Percentiles rank a stretch among this genome's conserved stretches.
Evolutionary conservation across 37 sponge, comb jelly and placozoan genomes (phyloP).

Genomic region (Axinella damicornis): DNA sequence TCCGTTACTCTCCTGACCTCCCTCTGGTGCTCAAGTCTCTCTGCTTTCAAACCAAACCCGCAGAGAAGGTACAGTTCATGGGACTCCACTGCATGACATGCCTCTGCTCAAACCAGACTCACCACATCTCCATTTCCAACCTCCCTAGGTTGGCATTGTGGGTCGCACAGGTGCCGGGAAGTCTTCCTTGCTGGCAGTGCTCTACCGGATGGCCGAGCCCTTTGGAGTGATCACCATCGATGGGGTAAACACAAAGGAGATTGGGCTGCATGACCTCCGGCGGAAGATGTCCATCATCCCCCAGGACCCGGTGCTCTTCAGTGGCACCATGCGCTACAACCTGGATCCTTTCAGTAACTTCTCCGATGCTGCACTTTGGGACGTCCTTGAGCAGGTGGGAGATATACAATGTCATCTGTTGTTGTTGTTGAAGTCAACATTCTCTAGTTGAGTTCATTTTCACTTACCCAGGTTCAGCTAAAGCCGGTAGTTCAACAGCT

Average conservation of each 20-base stretch:
- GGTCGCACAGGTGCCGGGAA: constrained; percentile 97
- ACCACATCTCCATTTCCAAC: too few relatives aligned
- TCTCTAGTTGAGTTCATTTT: too few relatives aligned
- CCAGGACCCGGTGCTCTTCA: constrained; percentile 92
- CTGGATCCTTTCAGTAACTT: constrained; percentile 87
- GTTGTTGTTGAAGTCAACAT: too few relatives aligned
- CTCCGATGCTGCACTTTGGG: constrained; percentile 80
- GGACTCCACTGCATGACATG: too few relatives aligned
- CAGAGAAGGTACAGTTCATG: constrained; percentile 65
- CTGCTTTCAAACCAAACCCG: constrained; percentile 41
- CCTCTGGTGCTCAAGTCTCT: constrained; percentile 72
- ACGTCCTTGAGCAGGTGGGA: constrained; percentile 61
- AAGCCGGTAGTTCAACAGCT: constrained; percentile 65
- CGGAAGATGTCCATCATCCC: constrained; percentile 90
- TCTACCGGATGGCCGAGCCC: constrained; percentile 91
- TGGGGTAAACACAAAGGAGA: constrained; percentile 70
- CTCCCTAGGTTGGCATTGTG: constrained; percentile 83
- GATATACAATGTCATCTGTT: too few relatives aligned
- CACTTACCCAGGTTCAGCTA: constrained; percentile 64
- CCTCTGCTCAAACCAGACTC: too few relatives aligned
- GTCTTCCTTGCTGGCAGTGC: constrained; percentile 81
- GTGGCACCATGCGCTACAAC: constrained; percentile 88
- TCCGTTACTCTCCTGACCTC: constrained; percentile 42
- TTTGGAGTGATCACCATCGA: constrained; percentile 80
- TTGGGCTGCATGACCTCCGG: constrained; percentile 87